These are phyloP conservation scores for Torymus aiolomorphi DNA, from an alignment of 2,888 invertebrate genomes.

Conservation along the genomic window DNA sequence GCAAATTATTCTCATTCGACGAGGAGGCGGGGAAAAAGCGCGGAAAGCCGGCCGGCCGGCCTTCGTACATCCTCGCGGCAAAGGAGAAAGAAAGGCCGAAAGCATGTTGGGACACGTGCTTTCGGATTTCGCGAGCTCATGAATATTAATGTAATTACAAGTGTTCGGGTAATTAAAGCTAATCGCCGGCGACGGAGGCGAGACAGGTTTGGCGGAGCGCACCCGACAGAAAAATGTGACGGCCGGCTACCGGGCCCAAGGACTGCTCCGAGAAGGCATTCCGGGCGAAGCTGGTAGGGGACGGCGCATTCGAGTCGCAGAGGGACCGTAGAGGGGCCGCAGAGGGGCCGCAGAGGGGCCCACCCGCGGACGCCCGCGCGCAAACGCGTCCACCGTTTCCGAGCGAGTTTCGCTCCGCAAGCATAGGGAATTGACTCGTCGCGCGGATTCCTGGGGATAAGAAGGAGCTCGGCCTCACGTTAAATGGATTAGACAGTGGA, in stretches of 20 bases:
- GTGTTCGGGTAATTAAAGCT: no score
- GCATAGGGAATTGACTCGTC: constrained; percentile 71
- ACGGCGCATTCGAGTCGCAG: constrained; percentile 42
- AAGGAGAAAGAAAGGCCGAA: no score
- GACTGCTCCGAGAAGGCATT: constrained; percentile 45
- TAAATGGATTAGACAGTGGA: constrained; percentile 75
- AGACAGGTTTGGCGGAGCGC: no score
- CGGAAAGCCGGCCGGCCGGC: no score
- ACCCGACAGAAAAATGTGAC: no score
- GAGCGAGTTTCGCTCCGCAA: no score
- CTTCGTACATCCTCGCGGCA: no score
- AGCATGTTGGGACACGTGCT: not conserved
- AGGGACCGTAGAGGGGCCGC: constrained; percentile 22
- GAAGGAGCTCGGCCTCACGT: constrained; percentile 67
- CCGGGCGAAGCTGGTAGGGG: constrained; percentile 27
- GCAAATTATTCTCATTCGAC: no score
- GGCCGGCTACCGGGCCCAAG: no score
- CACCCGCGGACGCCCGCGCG: constrained; percentile 24
- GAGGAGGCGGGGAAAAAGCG: no score
- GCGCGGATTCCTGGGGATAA: constrained; percentile 63
- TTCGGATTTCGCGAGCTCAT: no score
- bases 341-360: constrained; percentile 16
- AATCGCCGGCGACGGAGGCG: not conserved
- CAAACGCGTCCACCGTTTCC: not conserved
- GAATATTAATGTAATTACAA: no score